Evolutionary conservation across 2,888 invertebrate genomes (phyloP).

Genomic region (Erynnis tages): DNA sequence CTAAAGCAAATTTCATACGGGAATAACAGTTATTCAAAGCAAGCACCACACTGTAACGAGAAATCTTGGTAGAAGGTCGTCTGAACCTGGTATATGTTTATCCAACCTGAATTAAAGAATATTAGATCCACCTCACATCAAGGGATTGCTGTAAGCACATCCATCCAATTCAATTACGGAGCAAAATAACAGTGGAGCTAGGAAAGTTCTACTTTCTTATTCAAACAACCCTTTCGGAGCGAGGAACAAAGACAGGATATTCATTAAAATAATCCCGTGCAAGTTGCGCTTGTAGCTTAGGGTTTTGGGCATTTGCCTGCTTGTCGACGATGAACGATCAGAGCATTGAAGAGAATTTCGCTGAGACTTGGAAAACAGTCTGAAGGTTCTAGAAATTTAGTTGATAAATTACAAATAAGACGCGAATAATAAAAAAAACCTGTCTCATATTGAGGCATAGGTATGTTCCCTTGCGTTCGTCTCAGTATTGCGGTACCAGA

Average conservation of each 20-base stretch:
- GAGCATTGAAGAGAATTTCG: too few relatives aligned
- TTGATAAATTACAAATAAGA: too few relatives aligned
- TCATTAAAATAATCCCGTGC: conserved; percentile 67
- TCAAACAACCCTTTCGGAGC: conserved; percentile 64
- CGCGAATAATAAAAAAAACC: too few relatives aligned
- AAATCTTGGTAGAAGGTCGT: conserved; percentile 15
- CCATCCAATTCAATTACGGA: conserved; percentile 72
- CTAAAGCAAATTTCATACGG: background rate
- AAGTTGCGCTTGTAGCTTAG: conserved; percentile 30
- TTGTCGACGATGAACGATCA: background rate
- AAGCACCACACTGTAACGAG: background rate
- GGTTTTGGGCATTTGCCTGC: background rate
- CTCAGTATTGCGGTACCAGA: too few relatives aligned
- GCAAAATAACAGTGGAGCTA: conserved; percentile 57
- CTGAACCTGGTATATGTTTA: conserved; percentile 4
- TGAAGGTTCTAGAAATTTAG: too few relatives aligned
- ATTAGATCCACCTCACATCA: conserved; percentile 35
- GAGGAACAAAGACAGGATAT: conserved; percentile 65
- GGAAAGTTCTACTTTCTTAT: conserved; percentile 71
- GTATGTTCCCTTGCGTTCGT: too few relatives aligned
- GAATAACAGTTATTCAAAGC: background rate
- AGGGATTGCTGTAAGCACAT: conserved; percentile 50
- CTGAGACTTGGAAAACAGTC: too few relatives aligned
- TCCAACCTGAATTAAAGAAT: conserved; percentile 23
- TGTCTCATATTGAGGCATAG: too few relatives aligned